Base-by-base conservation (phyloP, 2,797 vertebrate species). In the Lagocephalus sceleratus region DNA sequence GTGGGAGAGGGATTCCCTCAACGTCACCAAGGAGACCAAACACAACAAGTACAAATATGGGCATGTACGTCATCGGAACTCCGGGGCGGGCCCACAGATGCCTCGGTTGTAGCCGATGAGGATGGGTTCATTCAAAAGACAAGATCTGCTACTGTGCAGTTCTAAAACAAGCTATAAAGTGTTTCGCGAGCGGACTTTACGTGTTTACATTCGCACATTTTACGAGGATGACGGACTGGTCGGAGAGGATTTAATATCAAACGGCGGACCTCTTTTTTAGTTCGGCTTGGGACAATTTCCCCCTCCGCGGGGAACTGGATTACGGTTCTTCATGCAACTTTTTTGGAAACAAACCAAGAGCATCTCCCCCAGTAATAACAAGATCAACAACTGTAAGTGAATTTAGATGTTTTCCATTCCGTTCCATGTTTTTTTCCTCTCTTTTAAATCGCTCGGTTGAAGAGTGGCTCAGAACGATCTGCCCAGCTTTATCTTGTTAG, bases 1-100 rank as follows among this genome's bases (percentile, higher is more conserved):
- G 84, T 85, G 89, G 90, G 89, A 92, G 90, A 97, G 95, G 96
- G 96, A 98, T 90, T 98, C 96, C 96, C 95, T 98, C 85, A 92
- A 93, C 93, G 94, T 93, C 93, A 94, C 95, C 95, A 94, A 94
- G 93, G 96, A 95, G 92, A 97, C 95, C 93, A 93, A 97, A 97
- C 94, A 98, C 96, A 94, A 98, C 88, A 94, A 64, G 66, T 55
- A 88, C 90, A 91, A 83, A 97, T 95, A 94, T 98, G 96, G 95
- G 83, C 94, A 94, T 84, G 88, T 97, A 95, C 96, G 96, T 98
- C 95, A 98, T 92, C 95, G 95, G 94, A 96, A 94, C 93, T 91
- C 91, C 92, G 82, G 85, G 93, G 93, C 86, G 92, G 92, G 78
- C 82, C 78, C 61, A 35, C 57, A 77, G 64, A 81, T 74, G 69